Base-by-base conservation (phyloP, 2,888 invertebrate species). In the Heliconius erato region DNA sequence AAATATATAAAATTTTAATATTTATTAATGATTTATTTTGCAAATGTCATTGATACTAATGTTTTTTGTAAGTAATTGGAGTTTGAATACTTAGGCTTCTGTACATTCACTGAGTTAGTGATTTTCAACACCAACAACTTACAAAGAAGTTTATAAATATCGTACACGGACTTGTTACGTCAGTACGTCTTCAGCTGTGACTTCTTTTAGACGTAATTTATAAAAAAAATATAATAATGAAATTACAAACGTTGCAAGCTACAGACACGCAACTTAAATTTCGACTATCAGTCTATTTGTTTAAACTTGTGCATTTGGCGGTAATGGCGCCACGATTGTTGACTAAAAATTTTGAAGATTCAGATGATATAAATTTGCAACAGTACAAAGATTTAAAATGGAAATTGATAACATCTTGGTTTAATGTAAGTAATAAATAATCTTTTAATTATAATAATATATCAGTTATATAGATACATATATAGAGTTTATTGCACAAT, bases 381-480 rank as follows among this genome's bases (percentile, higher is more conserved):
- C 74, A 89, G 71, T 95, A 94, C 82, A 87, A 92, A 44, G 90
- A 88, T 71, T 87, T 90, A 19, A 91, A 90, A 82, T 95, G 93
- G 91, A 93, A 92, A 87, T 88, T 95, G 68, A 91, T 95, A 28
- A 95, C 95, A 0, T 89, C 92, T 14, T 95, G 95, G 95, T 94
- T 94, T 84, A 95, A 95, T 89, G 95, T 95, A 87, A 95, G 95
- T 92, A 81, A 54, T 81, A 67, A 44, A 35, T 65, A 26, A n/a
- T 11, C 2, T 49, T 82, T 79, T 35, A 44, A 35, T 76, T 80
- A 59, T 19, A 71, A 44, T 44, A 71, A 71, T 71, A 12, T 12
- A 12, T n/a, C 6, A n/a, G n/a, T 23, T 65, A n/a, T 4, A 12
- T 35, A 35, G 5, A 35, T 35, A 35, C 0, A 26, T n/a, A n/a